These are phyloP conservation scores for Machimus rusticus DNA, from an alignment of 2,888 invertebrate species.

Conservation along the genomic window DNA sequence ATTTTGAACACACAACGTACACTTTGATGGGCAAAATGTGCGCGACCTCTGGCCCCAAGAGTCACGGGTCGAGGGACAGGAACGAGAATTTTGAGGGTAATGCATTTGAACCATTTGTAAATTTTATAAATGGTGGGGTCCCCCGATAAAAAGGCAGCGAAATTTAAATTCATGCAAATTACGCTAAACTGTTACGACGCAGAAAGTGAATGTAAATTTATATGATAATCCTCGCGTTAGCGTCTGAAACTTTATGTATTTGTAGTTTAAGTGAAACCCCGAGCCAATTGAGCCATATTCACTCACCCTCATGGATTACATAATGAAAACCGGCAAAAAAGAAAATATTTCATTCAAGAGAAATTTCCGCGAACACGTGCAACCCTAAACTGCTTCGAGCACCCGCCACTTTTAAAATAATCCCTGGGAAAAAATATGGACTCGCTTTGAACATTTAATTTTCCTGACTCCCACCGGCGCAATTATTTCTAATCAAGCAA, in stretches of 20 bases:
- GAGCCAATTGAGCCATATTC: not conserved
- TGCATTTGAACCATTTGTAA: not conserved
- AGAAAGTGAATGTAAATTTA: not conserved
- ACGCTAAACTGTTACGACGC: not conserved
- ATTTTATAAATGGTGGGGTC: not conserved
- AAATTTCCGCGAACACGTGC: not conserved
- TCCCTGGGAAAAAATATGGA: not conserved
- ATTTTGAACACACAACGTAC: not conserved
- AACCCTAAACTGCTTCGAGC: not conserved
- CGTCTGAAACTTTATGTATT: not conserved
- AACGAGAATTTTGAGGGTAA: not conserved
- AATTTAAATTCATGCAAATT: not conserved
- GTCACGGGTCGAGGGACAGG: not conserved
- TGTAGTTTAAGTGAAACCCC: not conserved
- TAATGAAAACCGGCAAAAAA: not conserved
- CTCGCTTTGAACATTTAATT: not conserved
- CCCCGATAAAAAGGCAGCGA: not conserved
- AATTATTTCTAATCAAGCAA: constrained; percentile 17
- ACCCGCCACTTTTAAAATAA: not conserved
- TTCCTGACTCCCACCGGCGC: not conserved
- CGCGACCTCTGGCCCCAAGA: not conserved
- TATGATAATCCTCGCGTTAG: not conserved
- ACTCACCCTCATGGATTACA: not conserved
- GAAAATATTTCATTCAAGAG: not conserved
- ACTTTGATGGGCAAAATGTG: not conserved